Conservation (phyloP, 2,113 vertebrate genomes). For the Sinocyclocheilus anophthalmus region DNA sequence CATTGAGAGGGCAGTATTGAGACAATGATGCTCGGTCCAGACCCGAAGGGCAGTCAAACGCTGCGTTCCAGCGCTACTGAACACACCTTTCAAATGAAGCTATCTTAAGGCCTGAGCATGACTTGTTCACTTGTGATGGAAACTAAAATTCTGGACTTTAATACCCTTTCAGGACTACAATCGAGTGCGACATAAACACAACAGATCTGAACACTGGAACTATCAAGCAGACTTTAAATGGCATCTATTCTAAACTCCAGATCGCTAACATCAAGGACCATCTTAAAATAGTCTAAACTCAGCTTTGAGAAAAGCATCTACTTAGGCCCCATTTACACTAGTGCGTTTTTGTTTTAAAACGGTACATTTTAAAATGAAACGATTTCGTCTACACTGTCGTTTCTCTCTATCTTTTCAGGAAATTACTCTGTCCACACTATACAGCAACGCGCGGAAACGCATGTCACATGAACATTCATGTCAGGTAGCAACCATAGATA, state of each 20-base stretch:
- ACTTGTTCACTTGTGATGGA: background rate
- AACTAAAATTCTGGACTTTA: background rate
- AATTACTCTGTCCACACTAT: too few relatives aligned
- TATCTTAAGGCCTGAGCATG: background rate
- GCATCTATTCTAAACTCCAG: background rate
- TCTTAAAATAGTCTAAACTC: background rate
- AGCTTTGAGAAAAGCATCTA: background rate
- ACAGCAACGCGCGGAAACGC: too few relatives aligned
- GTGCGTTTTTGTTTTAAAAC: too few relatives aligned
- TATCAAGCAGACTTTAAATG: background rate
- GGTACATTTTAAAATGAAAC: too few relatives aligned
- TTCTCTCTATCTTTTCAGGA: too few relatives aligned
- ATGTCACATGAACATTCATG: too few relatives aligned
- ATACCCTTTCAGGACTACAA: background rate
- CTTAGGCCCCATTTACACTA: background rate
- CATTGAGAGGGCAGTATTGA: constrained; percentile 4
- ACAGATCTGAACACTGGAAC: background rate
- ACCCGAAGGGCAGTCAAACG: too few relatives aligned
- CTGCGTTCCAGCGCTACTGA: background rate
- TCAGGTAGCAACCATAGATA: too few relatives aligned
- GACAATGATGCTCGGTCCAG: constrained; percentile 11
- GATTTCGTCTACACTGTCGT: too few relatives aligned
- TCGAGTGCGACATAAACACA: background rate
- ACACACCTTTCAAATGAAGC: background rate
- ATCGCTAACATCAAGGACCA: background rate